phyloP scores from a whole-genome alignment of 2,797 vertebrate genomes.

The Urocyon cinereoargenteus region DNA sequence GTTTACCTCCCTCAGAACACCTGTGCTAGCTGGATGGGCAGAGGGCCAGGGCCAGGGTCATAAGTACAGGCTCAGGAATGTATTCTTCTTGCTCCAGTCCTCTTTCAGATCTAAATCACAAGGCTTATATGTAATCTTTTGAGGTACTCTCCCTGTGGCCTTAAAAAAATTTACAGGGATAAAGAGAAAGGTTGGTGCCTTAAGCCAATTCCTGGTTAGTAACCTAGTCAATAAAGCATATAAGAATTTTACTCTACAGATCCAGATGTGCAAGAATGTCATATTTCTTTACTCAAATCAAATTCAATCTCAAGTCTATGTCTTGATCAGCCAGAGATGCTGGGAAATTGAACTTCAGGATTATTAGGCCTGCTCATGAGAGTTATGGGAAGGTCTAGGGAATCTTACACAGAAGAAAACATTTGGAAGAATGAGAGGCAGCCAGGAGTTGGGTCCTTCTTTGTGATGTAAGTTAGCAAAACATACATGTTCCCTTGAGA shows the following conservation, averaged over 20 bases:
- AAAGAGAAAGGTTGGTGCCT: background rate
- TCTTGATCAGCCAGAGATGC: background rate
- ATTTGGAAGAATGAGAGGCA: background rate
- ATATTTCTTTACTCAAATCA: conserved; percentile 4
- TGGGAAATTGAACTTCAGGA: background rate
- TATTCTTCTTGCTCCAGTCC: background rate
- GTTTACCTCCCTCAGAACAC: background rate
- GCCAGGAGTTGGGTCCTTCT: background rate
- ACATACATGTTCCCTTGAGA: background rate
- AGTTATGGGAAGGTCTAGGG: background rate
- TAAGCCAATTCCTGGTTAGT: background rate
- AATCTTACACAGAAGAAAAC: background rate
- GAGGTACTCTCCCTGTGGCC: background rate
- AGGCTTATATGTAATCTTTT: background rate
- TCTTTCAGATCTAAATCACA: background rate
- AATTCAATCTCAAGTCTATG: background rate
- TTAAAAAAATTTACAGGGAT: background rate
- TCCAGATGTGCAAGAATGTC: background rate
- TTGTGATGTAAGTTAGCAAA: background rate
- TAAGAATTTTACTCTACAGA: background rate
- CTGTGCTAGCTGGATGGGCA: background rate
- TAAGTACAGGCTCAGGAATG: background rate
- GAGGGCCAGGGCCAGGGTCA: background rate
- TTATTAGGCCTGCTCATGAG: background rate
- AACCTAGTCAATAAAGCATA: background rate